Base-by-base conservation (phyloP, 2,113 vertebrate species). In the Epinephelus fuscoguttatus region DNA sequence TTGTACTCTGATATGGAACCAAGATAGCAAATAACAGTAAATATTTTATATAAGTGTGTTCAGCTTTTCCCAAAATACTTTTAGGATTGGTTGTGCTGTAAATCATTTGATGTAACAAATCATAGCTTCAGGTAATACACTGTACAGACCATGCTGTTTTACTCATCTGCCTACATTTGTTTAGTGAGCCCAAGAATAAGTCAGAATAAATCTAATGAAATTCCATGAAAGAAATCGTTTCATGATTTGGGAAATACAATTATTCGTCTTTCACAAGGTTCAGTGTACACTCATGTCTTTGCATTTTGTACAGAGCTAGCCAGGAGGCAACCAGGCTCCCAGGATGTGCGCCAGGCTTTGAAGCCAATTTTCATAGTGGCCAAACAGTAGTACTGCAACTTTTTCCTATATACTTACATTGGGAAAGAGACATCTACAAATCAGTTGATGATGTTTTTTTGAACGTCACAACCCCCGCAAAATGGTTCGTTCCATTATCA, bases 1-100 rank as follows among this genome's bases (percentile, higher is more conserved):
- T 18, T 47, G 68, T 27, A 13, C 50, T 72, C 37, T 86, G 57
- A 81, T 59, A 63, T 53, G 21, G 45, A 67, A 23, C 78, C 25
- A 27, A 81, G 52, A 76, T 4, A 27, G 47, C 57, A 75, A 77
- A 81, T 55, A 25, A 37, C 56, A 50, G 27, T 25, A 40, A 33
- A 70, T 47, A 25, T 67, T 61, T 79, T 25, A 49, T 64, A 8
- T 12, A 71, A 63, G 18, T 14, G 47, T 45, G 45, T 25, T 50
- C 13, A 71, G 13, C 47, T 50, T 40, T 42, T 59, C 19, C 15
- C 13, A 23, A 42, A 64, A 59, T 74, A 57, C 15, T 14, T 55
- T 68, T 33, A 13, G 1, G 18, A 14, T 30, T 30, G 6, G 18
- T 8, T 37, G 9, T 73, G 60, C 69, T 49, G 14, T 1, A 17